Percentiles rank a stretch among this genome's conserved stretches.
phyloP scores from a whole-genome alignment of 1,140 invertebrate species.

The Andrena cerasifolii region DNA sequence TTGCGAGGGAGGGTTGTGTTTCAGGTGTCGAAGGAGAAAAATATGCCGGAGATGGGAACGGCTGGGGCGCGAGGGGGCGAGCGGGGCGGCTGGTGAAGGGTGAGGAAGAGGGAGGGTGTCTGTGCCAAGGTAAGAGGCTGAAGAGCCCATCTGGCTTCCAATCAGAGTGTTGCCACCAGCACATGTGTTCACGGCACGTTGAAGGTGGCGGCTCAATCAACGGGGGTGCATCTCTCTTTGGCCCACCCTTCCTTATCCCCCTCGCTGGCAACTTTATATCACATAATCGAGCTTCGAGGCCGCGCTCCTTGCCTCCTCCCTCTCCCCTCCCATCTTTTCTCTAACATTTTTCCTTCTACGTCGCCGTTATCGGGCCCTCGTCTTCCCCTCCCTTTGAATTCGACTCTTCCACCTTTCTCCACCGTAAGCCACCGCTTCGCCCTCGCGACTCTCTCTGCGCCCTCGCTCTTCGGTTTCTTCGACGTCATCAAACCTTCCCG shows the following conservation, averaged over 20 bases:
- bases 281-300: constrained; percentile 71
- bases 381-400: constrained; percentile 11
- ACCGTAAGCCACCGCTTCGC: background rate
- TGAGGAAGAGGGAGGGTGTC: background rate
- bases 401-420: background rate
- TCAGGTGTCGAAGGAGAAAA: constrained; percentile 57
- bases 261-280: constrained; percentile 72
- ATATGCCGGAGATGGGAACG: constrained; percentile 40
- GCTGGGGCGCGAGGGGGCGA: background rate
- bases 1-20: constrained; percentile 52
- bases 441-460: background rate
- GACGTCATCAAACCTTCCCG: constrained; percentile 22
- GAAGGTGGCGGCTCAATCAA: constrained; percentile 75
- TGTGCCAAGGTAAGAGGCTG: constrained; percentile 69
- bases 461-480: background rate
- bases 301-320: constrained; percentile 1
- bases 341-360: constrained; percentile 10
- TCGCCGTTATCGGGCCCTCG: background rate
- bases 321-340: constrained; percentile 8
- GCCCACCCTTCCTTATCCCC: constrained; percentile 38
- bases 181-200: constrained; percentile 76
- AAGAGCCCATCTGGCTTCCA: constrained; percentile 78
- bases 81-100: background rate
- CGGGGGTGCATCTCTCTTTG: constrained; percentile 66
- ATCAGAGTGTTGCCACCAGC: constrained; percentile 77